Conservation (phyloP, 2,888 invertebrate genomes). For the Nymphalis polychloros region DNA sequence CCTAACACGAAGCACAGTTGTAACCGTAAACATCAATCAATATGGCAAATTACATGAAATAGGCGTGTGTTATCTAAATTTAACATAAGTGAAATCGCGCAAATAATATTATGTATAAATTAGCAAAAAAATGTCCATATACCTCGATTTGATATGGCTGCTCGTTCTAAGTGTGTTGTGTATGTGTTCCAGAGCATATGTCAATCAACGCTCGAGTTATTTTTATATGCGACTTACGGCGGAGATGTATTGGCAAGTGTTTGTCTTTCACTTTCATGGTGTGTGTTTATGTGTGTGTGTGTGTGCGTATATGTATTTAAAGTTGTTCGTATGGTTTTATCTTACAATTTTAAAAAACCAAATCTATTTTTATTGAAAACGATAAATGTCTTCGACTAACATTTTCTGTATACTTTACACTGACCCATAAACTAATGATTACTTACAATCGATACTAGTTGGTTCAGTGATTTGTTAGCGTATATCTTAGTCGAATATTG, state of each 20-base stretch:
- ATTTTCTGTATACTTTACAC: no score
- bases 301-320: background rate
- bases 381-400: no score
- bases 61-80: no score
- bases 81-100: no score
- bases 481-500: no score
- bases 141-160: background rate
- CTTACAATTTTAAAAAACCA: background rate
- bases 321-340: background rate
- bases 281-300: background rate
- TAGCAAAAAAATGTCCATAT: background rate
- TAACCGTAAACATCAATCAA: no score
- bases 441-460: no score
- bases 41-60: no score
- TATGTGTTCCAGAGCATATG: slow-evolving; percentile 32
- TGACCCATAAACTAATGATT: no score
- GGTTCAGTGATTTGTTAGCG: no score
- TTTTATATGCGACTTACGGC: slow-evolving; percentile 34
- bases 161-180: background rate
- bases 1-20: no score
- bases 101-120: background rate
- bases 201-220: slow-evolving; percentile 35
- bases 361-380: background rate
- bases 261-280: slow-evolving; percentile 24
- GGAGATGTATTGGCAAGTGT: slow-evolving; percentile 31